Percentiles rank a stretch among this genome's conserved stretches.
Conservation (phyloP, 1,140 invertebrate species). For the Drosophila gunungcola region DNA sequence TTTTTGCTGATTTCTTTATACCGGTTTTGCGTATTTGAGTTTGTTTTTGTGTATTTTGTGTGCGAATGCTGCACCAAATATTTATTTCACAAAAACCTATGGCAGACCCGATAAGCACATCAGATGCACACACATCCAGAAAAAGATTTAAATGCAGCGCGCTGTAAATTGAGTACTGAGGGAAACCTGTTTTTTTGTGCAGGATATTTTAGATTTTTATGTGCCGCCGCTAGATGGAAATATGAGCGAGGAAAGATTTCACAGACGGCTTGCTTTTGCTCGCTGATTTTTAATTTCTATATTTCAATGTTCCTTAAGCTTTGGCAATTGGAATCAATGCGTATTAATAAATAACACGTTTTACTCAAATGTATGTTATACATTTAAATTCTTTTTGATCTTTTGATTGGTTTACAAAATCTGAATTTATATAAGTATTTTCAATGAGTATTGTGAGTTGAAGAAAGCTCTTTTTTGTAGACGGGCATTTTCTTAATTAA, state of each 20-base stretch:
- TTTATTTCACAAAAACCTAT: constrained; percentile 74
- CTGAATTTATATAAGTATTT: too few species aligned
- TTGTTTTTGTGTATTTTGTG: constrained; percentile 51
- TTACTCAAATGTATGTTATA: too few species aligned
- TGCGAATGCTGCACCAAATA: constrained; percentile 58
- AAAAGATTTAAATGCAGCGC: constrained; percentile 44
- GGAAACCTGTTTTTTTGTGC: neutral
- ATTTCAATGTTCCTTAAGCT: too few species aligned
- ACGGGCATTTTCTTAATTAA: neutral
- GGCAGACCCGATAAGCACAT: constrained; percentile 64
- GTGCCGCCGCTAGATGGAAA: constrained; percentile 1
- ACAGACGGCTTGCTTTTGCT: neutral
- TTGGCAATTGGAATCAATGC: too few species aligned
- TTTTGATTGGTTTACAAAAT: too few species aligned
- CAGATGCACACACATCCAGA: constrained; percentile 17
- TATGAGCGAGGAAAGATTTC: constrained; percentile 9
- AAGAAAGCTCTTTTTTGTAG: too few species aligned
- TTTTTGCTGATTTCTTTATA: constrained; percentile 34
- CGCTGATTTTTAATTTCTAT: too few species aligned
- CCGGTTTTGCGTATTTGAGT: constrained; percentile 20
- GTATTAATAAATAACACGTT: too few species aligned
- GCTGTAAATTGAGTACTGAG: constrained; percentile 27
- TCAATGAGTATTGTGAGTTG: too few species aligned
- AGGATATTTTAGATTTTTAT: constrained; percentile 23
- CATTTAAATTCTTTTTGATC: too few species aligned